phyloP scores from a whole-genome alignment of 2,888 invertebrate genomes.

The Diaperis boleti region DNA sequence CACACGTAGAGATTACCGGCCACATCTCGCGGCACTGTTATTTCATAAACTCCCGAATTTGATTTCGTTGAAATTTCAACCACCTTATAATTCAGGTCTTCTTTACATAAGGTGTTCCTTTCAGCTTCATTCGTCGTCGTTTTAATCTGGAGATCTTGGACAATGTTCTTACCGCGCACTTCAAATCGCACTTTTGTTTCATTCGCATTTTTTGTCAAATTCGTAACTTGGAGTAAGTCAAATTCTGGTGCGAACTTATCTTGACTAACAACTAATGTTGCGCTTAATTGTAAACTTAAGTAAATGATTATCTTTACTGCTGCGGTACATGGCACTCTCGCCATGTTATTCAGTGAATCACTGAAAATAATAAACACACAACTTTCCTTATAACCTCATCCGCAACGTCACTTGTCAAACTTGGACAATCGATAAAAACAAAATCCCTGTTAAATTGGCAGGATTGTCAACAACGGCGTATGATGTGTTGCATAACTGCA shows the following conservation, averaged over 20 bases:
- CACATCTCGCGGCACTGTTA: constrained; percentile 57
- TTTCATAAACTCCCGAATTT: constrained; percentile 54
- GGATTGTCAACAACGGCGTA: too few relatives aligned
- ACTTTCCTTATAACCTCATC: constrained; percentile 48
- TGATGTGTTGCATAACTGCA: too few relatives aligned
- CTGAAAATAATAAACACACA: constrained; percentile 51
- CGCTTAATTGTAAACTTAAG: constrained; percentile 47
- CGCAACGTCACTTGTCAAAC: constrained; percentile 35
- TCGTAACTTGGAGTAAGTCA: constrained; percentile 48
- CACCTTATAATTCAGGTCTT: constrained; percentile 57
- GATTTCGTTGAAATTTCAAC: constrained; percentile 38
- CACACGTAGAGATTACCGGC: constrained; percentile 61
- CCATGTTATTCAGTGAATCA: constrained; percentile 61
- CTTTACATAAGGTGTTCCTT: constrained; percentile 55
- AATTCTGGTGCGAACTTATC: constrained; percentile 53
- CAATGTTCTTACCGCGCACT: constrained; percentile 61
- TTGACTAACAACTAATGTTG: constrained; percentile 30
- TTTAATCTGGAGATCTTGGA: constrained; percentile 57
- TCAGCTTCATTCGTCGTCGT: constrained; percentile 54
- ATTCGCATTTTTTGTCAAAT: constrained; percentile 48
- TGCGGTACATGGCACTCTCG: constrained; percentile 59
- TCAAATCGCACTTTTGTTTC: constrained; percentile 58
- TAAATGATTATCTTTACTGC: constrained; percentile 52
- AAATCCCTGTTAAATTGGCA: constrained; percentile 18
- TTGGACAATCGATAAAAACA: constrained; percentile 13